Base-by-base conservation (phyloP, 2,888 invertebrate species). In the Dynastes grantii region DNA sequence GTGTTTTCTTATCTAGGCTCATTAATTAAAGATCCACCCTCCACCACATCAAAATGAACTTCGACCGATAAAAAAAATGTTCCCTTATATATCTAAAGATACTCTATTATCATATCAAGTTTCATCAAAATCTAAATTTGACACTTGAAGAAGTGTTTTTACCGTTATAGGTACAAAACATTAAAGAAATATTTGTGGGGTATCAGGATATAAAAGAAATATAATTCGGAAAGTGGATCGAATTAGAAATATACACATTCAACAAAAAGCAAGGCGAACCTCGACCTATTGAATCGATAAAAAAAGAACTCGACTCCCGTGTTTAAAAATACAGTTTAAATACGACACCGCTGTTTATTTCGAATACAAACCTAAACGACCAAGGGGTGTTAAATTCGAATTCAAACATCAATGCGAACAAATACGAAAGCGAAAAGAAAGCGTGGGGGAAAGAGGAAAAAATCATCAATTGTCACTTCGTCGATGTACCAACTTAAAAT, bases 381-480 rank as follows among this genome's bases (percentile, higher is more conserved):
- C 61, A 49, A 13, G 61, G 63, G 73, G 73, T 61, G 73, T 61
- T 75, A 61, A 75, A 75, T 75, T 75, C 58, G 73, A 45, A 45
- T 58, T 61, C 29, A 49, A 68, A 51, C 53, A 68, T 29, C 27
- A 32, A 29, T 49, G 49, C 27, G 16, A 22, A 49, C 27, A 68
- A 68, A 68, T 51, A 51, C 68, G 37, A 22, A 11, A 58, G 51
- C 70, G 29, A 75, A 37, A 51, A 75, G 55, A 53, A 58, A 40
- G 16, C 53, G n/a, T 9, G 53, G 65, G 63, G 16, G 67, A 64
- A 37, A 53, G 53, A 22, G 37, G 45, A 83, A 84, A 84, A 83
- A 83, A 78, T 78, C 77, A 77, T 70, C 82, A 79, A 82, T 84
- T 83, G 83, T 83, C 81, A 79, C 80, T 79, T 67, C 73, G 32